Conservation (phyloP, 2,888 invertebrate genomes). For the Tinea trinotella region DNA sequence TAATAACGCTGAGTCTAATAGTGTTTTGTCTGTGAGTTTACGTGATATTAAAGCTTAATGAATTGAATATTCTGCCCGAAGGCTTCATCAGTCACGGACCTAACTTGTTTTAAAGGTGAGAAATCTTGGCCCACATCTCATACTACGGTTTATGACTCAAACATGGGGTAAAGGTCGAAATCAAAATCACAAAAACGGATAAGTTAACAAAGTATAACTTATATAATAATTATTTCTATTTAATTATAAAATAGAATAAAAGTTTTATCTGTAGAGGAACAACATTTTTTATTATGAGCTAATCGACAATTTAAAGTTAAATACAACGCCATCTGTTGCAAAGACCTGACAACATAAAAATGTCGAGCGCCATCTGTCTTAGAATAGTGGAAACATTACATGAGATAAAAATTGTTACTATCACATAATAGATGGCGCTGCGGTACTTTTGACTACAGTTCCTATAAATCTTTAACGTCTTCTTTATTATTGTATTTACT, state of each 20-base stretch:
- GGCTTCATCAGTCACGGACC: slow-evolving; percentile 2
- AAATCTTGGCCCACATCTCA: slow-evolving; percentile 1
- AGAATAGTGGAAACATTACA: neutral
- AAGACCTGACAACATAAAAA: neutral
- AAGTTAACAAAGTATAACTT: no score
- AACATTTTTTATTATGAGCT: no score
- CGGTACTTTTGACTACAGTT: no score
- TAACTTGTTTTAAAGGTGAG: slow-evolving; percentile 4
- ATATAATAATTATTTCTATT: no score
- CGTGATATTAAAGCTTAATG: neutral
- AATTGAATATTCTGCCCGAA: neutral
- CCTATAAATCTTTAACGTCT: no score
- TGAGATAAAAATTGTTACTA: neutral
- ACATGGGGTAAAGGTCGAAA: neutral
- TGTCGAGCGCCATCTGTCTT: neutral
- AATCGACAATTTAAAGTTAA: no score
- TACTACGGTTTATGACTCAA: neutral
- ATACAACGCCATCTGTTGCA: no score
- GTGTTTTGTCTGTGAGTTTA: no score
- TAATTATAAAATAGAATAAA: no score
- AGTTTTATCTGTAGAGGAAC: no score
- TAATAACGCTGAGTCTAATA: no score
- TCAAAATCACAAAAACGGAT: neutral
- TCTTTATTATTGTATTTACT: no score
- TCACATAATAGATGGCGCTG: neutral